Base-by-base conservation (phyloP, 2,113 vertebrate species). In the Pelusios castaneus region DNA sequence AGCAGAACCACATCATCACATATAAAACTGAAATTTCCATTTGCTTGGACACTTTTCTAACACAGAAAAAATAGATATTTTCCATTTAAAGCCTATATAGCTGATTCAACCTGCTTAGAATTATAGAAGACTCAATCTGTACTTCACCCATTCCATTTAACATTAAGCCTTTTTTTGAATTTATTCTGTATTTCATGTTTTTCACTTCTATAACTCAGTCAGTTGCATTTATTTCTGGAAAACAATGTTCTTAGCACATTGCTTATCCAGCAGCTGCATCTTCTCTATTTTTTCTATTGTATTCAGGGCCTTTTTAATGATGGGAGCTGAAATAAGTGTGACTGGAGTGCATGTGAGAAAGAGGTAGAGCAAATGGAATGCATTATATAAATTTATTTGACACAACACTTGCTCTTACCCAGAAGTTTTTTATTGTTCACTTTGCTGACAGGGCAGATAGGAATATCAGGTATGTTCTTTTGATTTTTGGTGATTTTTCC, bases 41-140 rank as follows among this genome's bases (percentile, higher is more conserved):
- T 85, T 93, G 41, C 31, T 38, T 34, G 1, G 67, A 7, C 45
- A 8, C 10, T 58, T 9, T n/a, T 9, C 78, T 80, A 41, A 47
- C 38, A 60, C 0, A 1, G 43, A 80, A 87, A 31, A 41, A 7
- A 54, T 82, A 54, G 70, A 13, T 0, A 0, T 22, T 34, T 85
- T 94, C 76, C 89, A 31, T n/a, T 24, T 10, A 88, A 90, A 91
- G 34, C 45, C 14, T 4, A 5, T 82, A 19, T 49, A 80, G 43
- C 19, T 89, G 91, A 92, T 83, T 89, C 76, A 51, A 70, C 51
- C 47, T 5, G 17, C 34, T 86, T 45, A n/a, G 25, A 10, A 0
- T 82, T 90, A 85, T 0, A 0, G 70, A 60, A 89, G 17, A 38
- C 79, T 91, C 83, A 82, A 84, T 47, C 80, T 93, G 82, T 63